phyloP scores from a whole-genome alignment of 2,113 vertebrate species.

The Malurus cyaneus region DNA sequence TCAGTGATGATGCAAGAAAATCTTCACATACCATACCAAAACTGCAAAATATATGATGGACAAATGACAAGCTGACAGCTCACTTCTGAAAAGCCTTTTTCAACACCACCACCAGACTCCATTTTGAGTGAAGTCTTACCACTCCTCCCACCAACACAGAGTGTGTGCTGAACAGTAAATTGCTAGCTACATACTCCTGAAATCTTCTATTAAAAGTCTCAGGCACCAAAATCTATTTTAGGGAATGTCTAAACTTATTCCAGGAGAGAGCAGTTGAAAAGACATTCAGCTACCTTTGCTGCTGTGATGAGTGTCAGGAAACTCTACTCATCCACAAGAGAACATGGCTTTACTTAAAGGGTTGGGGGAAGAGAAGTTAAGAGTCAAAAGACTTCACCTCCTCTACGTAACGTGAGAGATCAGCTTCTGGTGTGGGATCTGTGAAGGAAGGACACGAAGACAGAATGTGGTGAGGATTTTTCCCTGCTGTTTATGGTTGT shows the following conservation, averaged over 20 bases:
- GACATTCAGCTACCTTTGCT: neutral
- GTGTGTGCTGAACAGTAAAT: neutral
- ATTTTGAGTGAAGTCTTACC: conserved; percentile 20
- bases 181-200: neutral
- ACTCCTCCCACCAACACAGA: conserved; percentile 31
- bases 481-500: neutral
- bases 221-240: neutral
- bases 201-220: neutral
- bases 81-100: neutral
- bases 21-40: neutral
- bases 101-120: neutral
- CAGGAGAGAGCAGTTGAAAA: neutral
- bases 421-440: neutral
- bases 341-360: neutral
- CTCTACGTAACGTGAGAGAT: neutral
- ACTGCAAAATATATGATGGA: neutral
- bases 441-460: neutral
- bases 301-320: neutral
- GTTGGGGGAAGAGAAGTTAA: neutral
- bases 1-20: neutral
- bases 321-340: neutral
- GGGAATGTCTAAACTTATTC: neutral
- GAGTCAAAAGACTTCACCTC: neutral
- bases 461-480: neutral
- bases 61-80: neutral